phyloP scores from a whole-genome alignment of 1,140 invertebrate genomes.

The Cydia amplana region DNA sequence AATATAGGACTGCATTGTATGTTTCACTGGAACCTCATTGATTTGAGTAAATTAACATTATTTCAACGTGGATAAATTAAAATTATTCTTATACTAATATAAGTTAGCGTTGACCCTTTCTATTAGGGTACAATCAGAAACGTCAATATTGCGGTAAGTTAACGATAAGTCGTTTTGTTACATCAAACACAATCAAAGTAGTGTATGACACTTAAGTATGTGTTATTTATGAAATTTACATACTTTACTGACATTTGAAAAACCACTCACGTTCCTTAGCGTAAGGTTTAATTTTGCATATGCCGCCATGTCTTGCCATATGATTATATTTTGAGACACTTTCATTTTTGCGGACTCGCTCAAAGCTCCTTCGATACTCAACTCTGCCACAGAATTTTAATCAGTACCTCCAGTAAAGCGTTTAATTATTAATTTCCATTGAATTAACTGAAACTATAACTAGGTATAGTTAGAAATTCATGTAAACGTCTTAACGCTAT shows the following conservation, averaged over 20 bases:
- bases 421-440: slow-evolving; percentile 1
- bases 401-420: neutral
- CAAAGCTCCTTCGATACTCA: too few relatives aligned
- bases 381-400: neutral
- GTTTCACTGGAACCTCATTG: neutral
- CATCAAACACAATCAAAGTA: too few relatives aligned
- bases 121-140: neutral
- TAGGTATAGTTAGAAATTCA: slow-evolving; percentile 53
- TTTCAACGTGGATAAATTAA: neutral
- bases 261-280: neutral
- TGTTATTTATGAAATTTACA: too few relatives aligned
- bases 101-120: slow-evolving; percentile 10
- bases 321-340: too few relatives aligned
- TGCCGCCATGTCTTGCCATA: too few relatives aligned
- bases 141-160: neutral
- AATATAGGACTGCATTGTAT: neutral
- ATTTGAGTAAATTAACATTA: slow-evolving; percentile 18
- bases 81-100: slow-evolving; percentile 19
- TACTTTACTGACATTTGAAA: neutral
- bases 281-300: neutral
- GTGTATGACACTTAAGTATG: too few relatives aligned
- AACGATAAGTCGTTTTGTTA: neutral
- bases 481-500: neutral
- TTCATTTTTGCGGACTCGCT: too few relatives aligned
- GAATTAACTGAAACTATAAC: slow-evolving; percentile 49